phyloP scores from a whole-genome alignment of 2,888 invertebrate species.

The Caenorhabditis sp. region DNA sequence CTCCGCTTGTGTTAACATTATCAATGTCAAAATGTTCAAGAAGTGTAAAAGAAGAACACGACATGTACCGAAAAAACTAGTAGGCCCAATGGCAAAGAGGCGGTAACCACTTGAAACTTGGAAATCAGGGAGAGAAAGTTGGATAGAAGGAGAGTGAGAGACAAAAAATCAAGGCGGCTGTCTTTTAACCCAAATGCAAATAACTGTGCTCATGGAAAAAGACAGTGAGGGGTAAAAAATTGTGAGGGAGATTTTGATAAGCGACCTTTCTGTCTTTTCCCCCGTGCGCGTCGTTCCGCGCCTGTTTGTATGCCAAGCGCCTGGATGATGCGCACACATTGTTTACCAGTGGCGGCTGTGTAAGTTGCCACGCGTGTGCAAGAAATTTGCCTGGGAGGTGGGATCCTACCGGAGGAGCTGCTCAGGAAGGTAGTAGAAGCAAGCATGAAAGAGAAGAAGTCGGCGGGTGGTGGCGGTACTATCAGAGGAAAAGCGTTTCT shows the following conservation, averaged over 20 bases:
- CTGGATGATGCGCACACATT: constrained; percentile 60
- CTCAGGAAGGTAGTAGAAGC: not conserved
- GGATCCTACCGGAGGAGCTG: constrained; percentile 28
- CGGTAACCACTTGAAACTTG: constrained; percentile 63
- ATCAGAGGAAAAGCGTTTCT: constrained; percentile 49
- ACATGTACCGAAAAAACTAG: constrained; percentile 49
- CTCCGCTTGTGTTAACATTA: constrained; percentile 51
- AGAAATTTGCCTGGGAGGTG: constrained; percentile 14
- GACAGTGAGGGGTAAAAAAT: constrained; percentile 31
- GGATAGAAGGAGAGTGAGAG: not conserved
- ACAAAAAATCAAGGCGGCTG: constrained; percentile 37
- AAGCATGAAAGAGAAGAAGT: not conserved
- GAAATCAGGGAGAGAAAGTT: constrained; percentile 38
- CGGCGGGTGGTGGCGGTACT: constrained; percentile 1
- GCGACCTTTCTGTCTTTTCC: constrained; percentile 40
- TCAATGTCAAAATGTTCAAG: constrained; percentile 53
- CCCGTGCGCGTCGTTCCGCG: constrained; percentile 43
- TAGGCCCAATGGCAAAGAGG: constrained; percentile 49
- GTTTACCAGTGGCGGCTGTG: constrained; percentile 64
- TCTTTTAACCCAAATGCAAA: constrained; percentile 62
- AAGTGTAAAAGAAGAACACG: constrained; percentile 54
- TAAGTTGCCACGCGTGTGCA: constrained; percentile 46
- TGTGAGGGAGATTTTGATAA: constrained; percentile 56
- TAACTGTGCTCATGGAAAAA: constrained; percentile 49
- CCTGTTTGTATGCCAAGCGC: constrained; percentile 59